These are phyloP conservation scores for Ardeotis arabs DNA, from an alignment of 2,113 vertebrate genomes.

Conservation along the genomic window DNA sequence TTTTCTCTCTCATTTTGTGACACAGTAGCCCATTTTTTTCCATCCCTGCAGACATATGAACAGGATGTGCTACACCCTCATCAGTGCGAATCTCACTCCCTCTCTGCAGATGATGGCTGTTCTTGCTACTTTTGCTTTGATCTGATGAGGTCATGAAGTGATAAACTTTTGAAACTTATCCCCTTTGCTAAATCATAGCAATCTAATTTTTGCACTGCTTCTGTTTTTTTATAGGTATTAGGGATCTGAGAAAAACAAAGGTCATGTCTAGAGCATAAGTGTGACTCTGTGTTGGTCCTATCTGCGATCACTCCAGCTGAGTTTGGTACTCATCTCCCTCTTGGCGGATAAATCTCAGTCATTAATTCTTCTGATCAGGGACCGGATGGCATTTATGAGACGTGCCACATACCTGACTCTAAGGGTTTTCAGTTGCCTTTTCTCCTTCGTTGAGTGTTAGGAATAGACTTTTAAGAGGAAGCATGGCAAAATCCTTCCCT, in stretches of 20 bases:
- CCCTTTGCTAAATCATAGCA: neutral
- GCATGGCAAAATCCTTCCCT: neutral
- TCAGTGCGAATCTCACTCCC: neutral
- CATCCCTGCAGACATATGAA: neutral
- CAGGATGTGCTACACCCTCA: neutral
- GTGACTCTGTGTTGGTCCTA: neutral
- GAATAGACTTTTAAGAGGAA: neutral
- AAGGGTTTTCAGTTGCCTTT: neutral
- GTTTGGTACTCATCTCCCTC: neutral
- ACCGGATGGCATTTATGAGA: neutral
- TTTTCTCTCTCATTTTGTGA: neutral
- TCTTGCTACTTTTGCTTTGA: neutral
- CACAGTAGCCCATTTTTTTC: neutral
- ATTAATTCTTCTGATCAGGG: neutral
- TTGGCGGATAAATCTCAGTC: neutral
- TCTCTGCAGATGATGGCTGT: neutral
- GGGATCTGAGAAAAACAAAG: neutral
- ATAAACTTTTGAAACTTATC: neutral
- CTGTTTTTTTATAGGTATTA: neutral
- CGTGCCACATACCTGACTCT: fast-evolving
- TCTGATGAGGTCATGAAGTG: neutral
- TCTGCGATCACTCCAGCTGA: neutral
- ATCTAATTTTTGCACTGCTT: neutral
- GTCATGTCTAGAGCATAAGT: neutral
- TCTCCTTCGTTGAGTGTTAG: neutral